These are phyloP conservation scores for Magallana nippona DNA, from an alignment of 2,888 invertebrate genomes.

Conservation along the genomic window DNA sequence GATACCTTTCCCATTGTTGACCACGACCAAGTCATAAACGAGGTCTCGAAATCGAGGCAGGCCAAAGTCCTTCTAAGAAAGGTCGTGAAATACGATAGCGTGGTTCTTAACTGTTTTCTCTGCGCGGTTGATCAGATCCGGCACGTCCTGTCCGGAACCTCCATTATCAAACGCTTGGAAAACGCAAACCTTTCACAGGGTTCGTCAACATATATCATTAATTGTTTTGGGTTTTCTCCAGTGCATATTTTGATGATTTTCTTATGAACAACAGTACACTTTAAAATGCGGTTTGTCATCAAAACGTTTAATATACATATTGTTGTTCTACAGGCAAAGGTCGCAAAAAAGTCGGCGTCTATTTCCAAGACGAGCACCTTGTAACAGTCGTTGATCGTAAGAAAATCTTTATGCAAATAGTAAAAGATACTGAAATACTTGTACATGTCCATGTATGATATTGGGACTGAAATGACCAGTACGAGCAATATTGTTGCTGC, in stretches of 20 bases:
- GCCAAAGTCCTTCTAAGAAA: not conserved
- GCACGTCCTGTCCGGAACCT: not conserved
- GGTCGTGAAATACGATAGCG: not conserved
- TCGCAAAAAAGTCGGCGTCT: not conserved
- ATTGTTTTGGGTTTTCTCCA: too few species aligned
- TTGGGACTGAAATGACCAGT: too few species aligned
- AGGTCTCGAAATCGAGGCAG: constrained; percentile 6
- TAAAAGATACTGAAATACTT: not conserved
- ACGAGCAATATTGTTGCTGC: too few species aligned
- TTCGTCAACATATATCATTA: too few species aligned
- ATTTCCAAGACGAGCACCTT: constrained; percentile 6
- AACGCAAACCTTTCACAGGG: not conserved
- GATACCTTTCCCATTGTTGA: not conserved
- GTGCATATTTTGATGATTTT: too few species aligned
- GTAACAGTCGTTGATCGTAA: constrained; percentile 8
- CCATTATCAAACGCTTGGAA: not conserved
- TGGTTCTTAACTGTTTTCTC: not conserved
- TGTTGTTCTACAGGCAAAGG: not conserved
- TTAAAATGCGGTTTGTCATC: too few species aligned
- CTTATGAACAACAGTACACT: too few species aligned
- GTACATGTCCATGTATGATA: too few species aligned
- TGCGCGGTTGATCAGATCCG: not conserved
- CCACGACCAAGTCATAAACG: not conserved
- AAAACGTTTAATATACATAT: not conserved
- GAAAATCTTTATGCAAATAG: not conserved